Percentiles rank a stretch among this genome's conserved stretches.
phyloP scores from a whole-genome alignment of 2,113 vertebrate species.

The Crotalus tigris region DNA sequence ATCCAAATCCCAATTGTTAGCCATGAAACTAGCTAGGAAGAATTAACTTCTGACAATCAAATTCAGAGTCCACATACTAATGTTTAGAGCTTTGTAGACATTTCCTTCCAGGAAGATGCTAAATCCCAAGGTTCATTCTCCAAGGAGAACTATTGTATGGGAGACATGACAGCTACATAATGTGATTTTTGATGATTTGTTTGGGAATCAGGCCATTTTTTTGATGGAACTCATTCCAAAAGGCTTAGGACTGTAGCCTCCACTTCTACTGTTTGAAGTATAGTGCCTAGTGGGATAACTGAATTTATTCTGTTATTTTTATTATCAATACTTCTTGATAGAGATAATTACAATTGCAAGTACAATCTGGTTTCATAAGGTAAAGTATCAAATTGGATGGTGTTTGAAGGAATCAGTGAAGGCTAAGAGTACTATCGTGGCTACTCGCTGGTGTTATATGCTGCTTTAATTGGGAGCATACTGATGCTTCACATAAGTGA shows the following conservation, averaged over 20 bases:
- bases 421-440: background rate
- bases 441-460: background rate
- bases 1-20: background rate
- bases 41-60: background rate
- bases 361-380: background rate
- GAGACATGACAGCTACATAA: background rate
- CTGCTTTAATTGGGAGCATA: background rate
- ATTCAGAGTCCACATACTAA: background rate
- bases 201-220: background rate
- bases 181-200: background rate
- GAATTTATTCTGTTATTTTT: background rate
- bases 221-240: background rate
- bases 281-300: background rate
- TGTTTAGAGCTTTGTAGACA: background rate
- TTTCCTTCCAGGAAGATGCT: background rate
- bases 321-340: background rate
- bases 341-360: background rate
- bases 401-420: background rate
- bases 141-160: background rate
- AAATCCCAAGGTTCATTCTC: background rate
- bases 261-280: background rate
- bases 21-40: background rate
- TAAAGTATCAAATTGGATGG: background rate
- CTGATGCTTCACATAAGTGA: background rate
- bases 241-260: background rate